Base-by-base conservation (phyloP, 2,888 invertebrate species). In the Rhamphomyia laevipes region DNA sequence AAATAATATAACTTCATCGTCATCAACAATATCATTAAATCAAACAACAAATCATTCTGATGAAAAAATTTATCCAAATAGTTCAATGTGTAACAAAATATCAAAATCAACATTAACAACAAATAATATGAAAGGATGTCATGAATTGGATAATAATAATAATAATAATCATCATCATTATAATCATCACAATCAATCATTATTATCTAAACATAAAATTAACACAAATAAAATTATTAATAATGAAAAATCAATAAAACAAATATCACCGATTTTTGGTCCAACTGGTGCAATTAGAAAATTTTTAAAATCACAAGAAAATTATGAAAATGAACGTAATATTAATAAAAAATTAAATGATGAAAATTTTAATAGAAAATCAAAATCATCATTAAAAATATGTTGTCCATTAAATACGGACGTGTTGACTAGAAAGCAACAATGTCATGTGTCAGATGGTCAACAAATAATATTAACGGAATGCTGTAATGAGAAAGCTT, bases 401-500 rank as follows among this genome's bases (percentile, higher is more conserved):
- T 31, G 4, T 31, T 31, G 17, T 40, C 15, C 16, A 27, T 37
- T 10, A 37, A 40, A 18, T 30, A 69, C 69, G 45, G 63, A 64
- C 52, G 65, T 65, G 65, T 69, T 69, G 65, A 63, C 65, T 46
- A 63, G 65, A 61, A 48, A 63, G 66, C 66, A 68, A 69, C 68
- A 67, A 68, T 63, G 63, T 62, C 62, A 64, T 45, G 68, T 68
- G 21, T 40, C 49, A 12, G 44, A 42, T 27, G 11, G 43, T 38
- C 48, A 23, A 47, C 46, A 23, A 48, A 43, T 16, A 51, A 47
- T 23, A 52, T 43, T 5, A 18, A 18, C 18, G 18, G 12, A 41
- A 10, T 41, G 18, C 11, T 12, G 12, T 4, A 41, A 12, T 37
- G 37, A 37, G 2, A 37, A 37, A 10, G 41, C 16, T 17, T 18